These are phyloP conservation scores for Dicentrarchus labrax DNA, from an alignment of 2,113 vertebrate species.

Conservation along the genomic window DNA sequence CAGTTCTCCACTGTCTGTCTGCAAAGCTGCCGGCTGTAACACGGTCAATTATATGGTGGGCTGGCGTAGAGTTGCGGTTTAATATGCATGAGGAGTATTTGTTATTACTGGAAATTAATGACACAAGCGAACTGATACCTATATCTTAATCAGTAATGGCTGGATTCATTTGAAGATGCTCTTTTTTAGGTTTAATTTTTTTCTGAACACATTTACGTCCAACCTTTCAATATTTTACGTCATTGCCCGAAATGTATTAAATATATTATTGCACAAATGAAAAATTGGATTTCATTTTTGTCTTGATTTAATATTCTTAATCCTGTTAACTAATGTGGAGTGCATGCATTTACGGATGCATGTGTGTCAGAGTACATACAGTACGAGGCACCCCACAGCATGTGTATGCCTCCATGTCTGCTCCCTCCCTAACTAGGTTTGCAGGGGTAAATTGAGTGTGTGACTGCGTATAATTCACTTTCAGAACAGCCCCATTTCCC, in stretches of 20 bases:
- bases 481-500: slow-evolving; percentile 79
- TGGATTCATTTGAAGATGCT: slow-evolving; percentile 26
- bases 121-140: slow-evolving; percentile 34
- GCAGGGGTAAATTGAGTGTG: slow-evolving; percentile 85
- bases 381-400: slow-evolving; percentile 24
- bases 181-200: slow-evolving; percentile 21
- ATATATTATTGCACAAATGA: slow-evolving; percentile 54
- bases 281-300: slow-evolving; percentile 65
- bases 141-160: slow-evolving; percentile 40
- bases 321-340: slow-evolving; percentile 71
- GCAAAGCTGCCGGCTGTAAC: slow-evolving; percentile 33
- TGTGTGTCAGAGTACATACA: slow-evolving; percentile 18
- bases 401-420: slow-evolving; percentile 59
- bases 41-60: slow-evolving; percentile 45
- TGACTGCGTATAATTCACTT: slow-evolving; percentile 85
- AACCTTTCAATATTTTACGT: slow-evolving; percentile 1
- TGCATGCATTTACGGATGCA: slow-evolving; percentile 51
- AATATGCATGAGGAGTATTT: slow-evolving; percentile 57
- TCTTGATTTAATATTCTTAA: slow-evolving; percentile 70
- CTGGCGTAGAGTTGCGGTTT: slow-evolving; percentile 30
- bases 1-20: slow-evolving; percentile 43
- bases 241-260: slow-evolving; percentile 45
- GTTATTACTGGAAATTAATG: slow-evolving; percentile 55
- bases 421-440: slow-evolving; percentile 80
- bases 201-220: neutral